These are phyloP conservation scores for Drosophila incognita DNA, from an alignment of 2,888 invertebrate genomes.

Conservation along the genomic window DNA sequence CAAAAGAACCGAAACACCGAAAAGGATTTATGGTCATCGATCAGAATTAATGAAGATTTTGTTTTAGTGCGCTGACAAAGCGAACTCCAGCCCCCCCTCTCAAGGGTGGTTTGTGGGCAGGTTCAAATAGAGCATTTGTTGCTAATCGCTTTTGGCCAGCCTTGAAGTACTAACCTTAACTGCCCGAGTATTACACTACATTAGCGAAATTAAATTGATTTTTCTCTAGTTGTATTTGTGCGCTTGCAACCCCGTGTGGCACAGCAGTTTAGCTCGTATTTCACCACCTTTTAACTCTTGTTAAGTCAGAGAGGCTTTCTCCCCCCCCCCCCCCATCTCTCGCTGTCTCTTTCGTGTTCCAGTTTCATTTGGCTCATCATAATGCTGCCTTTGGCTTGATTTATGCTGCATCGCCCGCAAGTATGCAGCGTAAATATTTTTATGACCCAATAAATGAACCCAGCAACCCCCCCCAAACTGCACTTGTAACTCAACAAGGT, in stretches of 20 bases:
- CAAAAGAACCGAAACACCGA: constrained; percentile 60
- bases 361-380: constrained; percentile 46
- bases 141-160: constrained; percentile 62
- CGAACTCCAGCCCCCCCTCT: background rate
- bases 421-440: constrained; percentile 79
- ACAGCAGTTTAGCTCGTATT: constrained; percentile 16
- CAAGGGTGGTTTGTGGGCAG: constrained; percentile 28
- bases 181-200: constrained; percentile 79
- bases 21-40: constrained; percentile 85
- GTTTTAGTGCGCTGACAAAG: constrained; percentile 56
- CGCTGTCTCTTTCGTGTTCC: background rate
- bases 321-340: background rate
- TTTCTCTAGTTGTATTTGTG: constrained; percentile 9
- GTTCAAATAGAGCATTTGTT: constrained; percentile 74
- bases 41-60: constrained; percentile 85
- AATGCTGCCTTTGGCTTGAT: constrained; percentile 69
- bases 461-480: constrained; percentile 3
- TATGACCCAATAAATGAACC: constrained; percentile 68
- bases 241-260: constrained; percentile 44
- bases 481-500: constrained; percentile 13
- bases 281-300: constrained; percentile 66
- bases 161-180: constrained; percentile 59
- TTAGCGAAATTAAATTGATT: constrained; percentile 83
- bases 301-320: constrained; percentile 15
- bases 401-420: constrained; percentile 79